Conservation (phyloP, 2,797 vertebrate genomes). For the Cyclopterus lumpus region DNA sequence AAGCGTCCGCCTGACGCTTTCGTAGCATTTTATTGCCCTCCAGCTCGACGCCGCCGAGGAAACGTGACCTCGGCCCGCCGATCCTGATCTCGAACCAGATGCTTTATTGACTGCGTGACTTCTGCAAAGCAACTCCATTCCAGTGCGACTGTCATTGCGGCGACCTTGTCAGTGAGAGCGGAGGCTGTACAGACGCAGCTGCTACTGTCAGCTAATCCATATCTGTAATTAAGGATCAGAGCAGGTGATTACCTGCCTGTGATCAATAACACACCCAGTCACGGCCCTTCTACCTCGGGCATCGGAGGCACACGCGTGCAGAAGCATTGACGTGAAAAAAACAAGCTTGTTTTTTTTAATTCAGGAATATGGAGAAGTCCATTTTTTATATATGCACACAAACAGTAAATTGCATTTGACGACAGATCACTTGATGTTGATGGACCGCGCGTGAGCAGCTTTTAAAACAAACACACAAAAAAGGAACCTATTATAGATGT, state of each 20-base stretch:
- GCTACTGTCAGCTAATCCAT: conserved; percentile 51
- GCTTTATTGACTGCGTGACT: conserved; percentile 15
- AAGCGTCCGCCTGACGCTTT: neutral
- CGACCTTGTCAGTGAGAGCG: conserved; percentile 51
- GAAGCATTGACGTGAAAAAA: neutral
- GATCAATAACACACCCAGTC: conserved; percentile 61
- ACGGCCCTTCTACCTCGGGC: conserved; percentile 49
- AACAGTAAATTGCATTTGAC: conserved; percentile 19
- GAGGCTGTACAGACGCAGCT: conserved; percentile 23
- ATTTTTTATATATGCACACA: neutral
- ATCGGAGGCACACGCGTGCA: neutral
- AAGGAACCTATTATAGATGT: conserved; percentile 39
- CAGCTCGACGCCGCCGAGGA: neutral
- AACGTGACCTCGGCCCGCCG: neutral
- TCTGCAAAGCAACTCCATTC: conserved; percentile 4
- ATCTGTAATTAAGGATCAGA: conserved; percentile 63
- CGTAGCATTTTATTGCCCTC: neutral
- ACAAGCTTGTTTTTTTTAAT: neutral
- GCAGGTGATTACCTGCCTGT: conserved; percentile 60
- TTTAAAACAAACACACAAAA: conserved; percentile 46
- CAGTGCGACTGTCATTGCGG: conserved; percentile 17
- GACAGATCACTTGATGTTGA: conserved; percentile 33
- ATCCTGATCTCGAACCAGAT: neutral
- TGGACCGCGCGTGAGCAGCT: conserved; percentile 35
- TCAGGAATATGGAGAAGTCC: neutral